A percentile compares a stretch with the other conserved stretches of the same genome.
phyloP scores from a whole-genome alignment of 2,888 invertebrate genomes.

The Pycnomerus fuliginosus region DNA sequence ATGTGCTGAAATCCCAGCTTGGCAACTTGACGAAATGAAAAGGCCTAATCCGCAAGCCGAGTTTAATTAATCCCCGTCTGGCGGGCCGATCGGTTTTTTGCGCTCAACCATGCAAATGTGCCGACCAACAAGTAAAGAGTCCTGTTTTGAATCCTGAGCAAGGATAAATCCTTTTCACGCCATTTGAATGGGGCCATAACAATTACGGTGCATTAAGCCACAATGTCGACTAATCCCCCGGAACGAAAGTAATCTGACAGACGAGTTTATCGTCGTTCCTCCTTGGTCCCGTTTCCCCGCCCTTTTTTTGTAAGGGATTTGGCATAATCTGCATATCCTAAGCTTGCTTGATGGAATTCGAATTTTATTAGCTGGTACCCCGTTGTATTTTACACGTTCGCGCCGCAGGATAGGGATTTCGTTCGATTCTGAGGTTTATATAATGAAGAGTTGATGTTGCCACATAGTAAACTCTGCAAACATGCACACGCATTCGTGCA shows the following conservation, averaged over 20 bases:
- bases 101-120: neutral
- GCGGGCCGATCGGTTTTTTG: no score
- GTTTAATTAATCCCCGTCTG: no score
- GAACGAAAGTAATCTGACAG: constrained; percentile 19
- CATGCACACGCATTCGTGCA: no score
- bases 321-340: constrained; percentile 23
- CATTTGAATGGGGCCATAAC: constrained; percentile 28
- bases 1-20: no score
- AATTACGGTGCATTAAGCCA: constrained; percentile 29
- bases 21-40: no score
- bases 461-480: no score
- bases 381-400: constrained; percentile 14
- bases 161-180: constrained; percentile 24
- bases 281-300: constrained; percentile 3
- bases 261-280: constrained; percentile 12
- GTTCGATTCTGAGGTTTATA: no score
- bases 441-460: no score
- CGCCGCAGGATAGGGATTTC: no score
- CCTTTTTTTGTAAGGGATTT: constrained; percentile 5
- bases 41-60: no score
- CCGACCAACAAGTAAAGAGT: constrained; percentile 13
- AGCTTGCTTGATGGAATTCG: constrained; percentile 22
- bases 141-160: constrained; percentile 4
- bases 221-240: constrained; percentile 24
- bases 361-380: constrained; percentile 23